These are phyloP conservation scores for Leptinotarsa haldemani DNA, from an alignment of 2,888 invertebrate genomes.

Conservation along the genomic window DNA sequence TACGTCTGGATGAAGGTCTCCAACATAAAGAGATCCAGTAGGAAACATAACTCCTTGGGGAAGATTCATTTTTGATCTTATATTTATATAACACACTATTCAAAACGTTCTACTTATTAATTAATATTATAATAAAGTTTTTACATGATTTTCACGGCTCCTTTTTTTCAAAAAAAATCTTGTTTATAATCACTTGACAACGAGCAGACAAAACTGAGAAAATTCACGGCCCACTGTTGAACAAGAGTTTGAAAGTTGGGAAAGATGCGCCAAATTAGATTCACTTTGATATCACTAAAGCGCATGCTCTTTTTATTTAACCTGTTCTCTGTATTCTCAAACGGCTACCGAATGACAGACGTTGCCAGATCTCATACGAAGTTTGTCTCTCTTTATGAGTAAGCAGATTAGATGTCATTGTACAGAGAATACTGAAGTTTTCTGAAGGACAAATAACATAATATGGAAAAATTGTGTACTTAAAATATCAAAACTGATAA, in stretches of 20 bases:
- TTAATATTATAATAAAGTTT: constrained; percentile 40
- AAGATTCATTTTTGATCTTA: constrained; percentile 57
- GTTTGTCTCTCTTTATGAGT: too few relatives aligned
- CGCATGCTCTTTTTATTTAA: too few relatives aligned
- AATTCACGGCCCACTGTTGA: not conserved
- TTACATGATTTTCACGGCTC: constrained; percentile 31
- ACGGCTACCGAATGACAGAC: too few relatives aligned
- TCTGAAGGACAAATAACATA: too few relatives aligned
- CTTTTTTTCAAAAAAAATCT: constrained; percentile 41
- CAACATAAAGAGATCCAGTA: constrained; percentile 98
- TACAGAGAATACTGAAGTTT: too few relatives aligned
- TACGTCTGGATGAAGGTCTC: constrained; percentile 97
- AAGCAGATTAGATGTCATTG: too few relatives aligned
- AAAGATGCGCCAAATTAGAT: too few relatives aligned
- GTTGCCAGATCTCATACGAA: too few relatives aligned
- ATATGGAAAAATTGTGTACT: too few relatives aligned
- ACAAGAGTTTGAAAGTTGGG: too few relatives aligned
- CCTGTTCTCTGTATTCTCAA: too few relatives aligned
- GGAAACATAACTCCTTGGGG: constrained; percentile 75
- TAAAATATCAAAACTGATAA: not conserved
- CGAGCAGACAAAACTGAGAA: constrained; percentile 37
- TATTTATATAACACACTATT: constrained; percentile 39
- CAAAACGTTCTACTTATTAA: constrained; percentile 42
- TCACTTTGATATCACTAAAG: too few relatives aligned
- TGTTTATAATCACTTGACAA: constrained; percentile 43